These are phyloP conservation scores for Kryphioiulus occultus DNA, from an alignment of 2,888 invertebrate species.

Conservation along the genomic window DNA sequence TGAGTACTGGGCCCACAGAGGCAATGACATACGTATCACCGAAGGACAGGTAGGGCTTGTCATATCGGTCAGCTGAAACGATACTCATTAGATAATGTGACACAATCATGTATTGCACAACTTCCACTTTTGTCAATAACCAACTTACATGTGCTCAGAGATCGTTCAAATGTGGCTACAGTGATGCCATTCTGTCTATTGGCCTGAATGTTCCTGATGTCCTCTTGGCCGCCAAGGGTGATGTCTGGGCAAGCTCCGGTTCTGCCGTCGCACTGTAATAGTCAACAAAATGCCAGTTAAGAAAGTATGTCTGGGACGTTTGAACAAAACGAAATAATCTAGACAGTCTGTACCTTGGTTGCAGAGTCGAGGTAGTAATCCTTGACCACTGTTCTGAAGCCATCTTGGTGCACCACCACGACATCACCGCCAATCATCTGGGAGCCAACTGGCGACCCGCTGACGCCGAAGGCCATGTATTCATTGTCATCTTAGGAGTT, in stretches of 20 bases:
- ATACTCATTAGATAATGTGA: background rate
- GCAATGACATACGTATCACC: slow-evolving; percentile 82
- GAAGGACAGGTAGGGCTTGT: slow-evolving; percentile 70
- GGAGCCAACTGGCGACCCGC: slow-evolving; percentile 69
- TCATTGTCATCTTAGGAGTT: slow-evolving; percentile 70
- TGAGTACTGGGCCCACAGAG: slow-evolving; percentile 85
- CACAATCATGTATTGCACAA: too few species aligned
- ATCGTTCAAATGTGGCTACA: slow-evolving; percentile 50
- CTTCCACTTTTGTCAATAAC: background rate
- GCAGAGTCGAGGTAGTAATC: slow-evolving; percentile 86
- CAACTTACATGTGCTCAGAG: slow-evolving; percentile 51
- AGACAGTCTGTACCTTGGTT: slow-evolving; percentile 64
- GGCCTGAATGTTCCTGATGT: slow-evolving; percentile 46
- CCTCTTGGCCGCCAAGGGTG: slow-evolving; percentile 52
- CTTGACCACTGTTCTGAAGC: slow-evolving; percentile 71
- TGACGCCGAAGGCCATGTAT: slow-evolving; percentile 87
- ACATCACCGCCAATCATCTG: slow-evolving; percentile 58
- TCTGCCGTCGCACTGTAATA: slow-evolving; percentile 52
- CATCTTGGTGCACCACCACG: slow-evolving; percentile 56
- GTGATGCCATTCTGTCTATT: slow-evolving; percentile 52
- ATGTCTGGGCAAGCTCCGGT: slow-evolving; percentile 53
- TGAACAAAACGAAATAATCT: background rate
- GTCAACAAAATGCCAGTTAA: background rate
- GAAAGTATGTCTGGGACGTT: background rate
- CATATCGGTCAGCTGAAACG: slow-evolving; percentile 54